Base-by-base conservation (phyloP, 2,113 vertebrate genomes). In the Mus spicilegus region DNA sequence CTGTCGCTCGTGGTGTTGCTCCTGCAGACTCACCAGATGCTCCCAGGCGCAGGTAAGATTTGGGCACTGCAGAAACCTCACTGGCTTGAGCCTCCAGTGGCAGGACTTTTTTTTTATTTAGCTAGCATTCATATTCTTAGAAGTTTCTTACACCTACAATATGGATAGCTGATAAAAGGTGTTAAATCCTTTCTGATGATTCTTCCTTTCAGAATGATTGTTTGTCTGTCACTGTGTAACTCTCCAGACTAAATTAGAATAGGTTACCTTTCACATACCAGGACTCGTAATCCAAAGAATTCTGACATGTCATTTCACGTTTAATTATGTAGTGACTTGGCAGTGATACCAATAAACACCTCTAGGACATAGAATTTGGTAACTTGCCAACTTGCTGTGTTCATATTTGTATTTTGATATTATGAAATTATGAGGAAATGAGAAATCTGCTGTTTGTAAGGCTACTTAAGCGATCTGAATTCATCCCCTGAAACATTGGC, bases 21-120 rank as follows among this genome's bases (percentile, higher is more conserved):
- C 99, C 99, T 67, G 99, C 99, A 96, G 99, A 99, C 98, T 99
- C 99, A 0, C 99, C 99, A 0, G 99, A 99, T 78, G 99, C 99
- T 85, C 99, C 99, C 61, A 99, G 99, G 65, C 99, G 99, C 98
- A 99, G 99, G 99, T 99, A 98, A 97, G 7, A 63, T 63, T 30
- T 58, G 56, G 42, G 28, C 16, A 0, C 33, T 69, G 9, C 39
- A 76, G 51, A 67, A n/a, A 7, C 80, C 61, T 81, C 24, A 8
- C 67, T 76, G 14, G 28, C 87, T 63, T 51, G 39, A 87, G 67
- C 65, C 73, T 12, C 69, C 90, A 19, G 28, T 77, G 42, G 77
- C 39, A 91, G 42, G 70, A 89, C 63, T 61, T 88, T 88, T 42
- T 42, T 91, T 92, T 76, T 87, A 46, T 61, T 63, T 49, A 77